phyloP scores from a whole-genome alignment of 2,113 vertebrate species.

The Myotis brandtii region DNA sequence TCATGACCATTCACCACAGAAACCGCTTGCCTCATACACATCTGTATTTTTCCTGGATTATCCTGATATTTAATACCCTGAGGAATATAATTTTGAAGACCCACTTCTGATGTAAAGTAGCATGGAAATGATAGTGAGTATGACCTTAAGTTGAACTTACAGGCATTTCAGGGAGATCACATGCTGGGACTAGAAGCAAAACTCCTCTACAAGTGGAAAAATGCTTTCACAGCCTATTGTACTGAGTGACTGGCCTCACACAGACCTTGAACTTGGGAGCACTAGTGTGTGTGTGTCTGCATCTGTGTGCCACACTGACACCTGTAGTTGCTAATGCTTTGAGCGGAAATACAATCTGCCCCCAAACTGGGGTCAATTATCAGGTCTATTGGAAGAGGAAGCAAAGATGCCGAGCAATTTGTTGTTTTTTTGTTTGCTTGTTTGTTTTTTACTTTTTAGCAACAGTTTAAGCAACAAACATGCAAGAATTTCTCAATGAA shows the following conservation, averaged over 20 bases:
- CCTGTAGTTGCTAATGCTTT: background rate
- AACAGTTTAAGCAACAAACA: constrained; percentile 1
- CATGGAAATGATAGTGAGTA: constrained; percentile 38
- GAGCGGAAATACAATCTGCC: background rate
- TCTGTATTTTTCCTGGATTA: constrained; percentile 36
- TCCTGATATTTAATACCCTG: constrained; percentile 52
- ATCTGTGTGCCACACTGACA: background rate
- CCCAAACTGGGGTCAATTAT: background rate
- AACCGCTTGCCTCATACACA: background rate
- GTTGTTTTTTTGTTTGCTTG: background rate
- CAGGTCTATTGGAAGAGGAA: background rate
- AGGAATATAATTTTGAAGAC: constrained; percentile 32
- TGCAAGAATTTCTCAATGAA: background rate
- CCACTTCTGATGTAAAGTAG: constrained; percentile 53
- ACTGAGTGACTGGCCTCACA: background rate
- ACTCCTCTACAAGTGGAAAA: constrained; percentile 42
- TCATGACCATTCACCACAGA: constrained; percentile 28
- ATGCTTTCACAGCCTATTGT: constrained; percentile 8
- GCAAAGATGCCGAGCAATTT: background rate
- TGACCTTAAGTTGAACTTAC: constrained; percentile 65
- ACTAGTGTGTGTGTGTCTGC: background rate
- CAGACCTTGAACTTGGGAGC: background rate
- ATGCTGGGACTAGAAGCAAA: constrained; percentile 30
- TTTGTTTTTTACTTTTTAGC: background rate
- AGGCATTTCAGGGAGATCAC: constrained; percentile 37